phyloP scores from a whole-genome alignment of 2,888 invertebrate genomes.

The Melieria picta region DNA sequence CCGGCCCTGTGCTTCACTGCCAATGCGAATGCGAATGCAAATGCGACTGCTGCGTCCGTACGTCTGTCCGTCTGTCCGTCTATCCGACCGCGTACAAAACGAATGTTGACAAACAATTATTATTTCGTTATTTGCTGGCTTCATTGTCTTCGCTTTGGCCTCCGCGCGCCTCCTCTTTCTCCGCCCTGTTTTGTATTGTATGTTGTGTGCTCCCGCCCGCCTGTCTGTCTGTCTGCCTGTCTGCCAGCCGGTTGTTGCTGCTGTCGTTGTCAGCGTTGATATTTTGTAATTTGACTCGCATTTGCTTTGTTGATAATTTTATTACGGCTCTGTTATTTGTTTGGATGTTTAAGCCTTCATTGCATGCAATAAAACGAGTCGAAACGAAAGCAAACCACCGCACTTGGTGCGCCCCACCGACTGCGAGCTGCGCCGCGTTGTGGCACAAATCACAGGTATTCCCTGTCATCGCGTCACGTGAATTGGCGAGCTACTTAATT shows the following conservation, averaged over 20 bases:
- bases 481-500: conserved; percentile 9
- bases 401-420: background rate
- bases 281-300: conserved; percentile 29
- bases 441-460: conserved; percentile 20
- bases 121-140: conserved; percentile 53
- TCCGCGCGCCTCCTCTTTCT: no score
- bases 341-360: conserved; percentile 28
- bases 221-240: conserved; percentile 19
- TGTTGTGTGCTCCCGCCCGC: conserved; percentile 30
- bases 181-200: background rate
- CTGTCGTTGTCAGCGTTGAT: conserved; percentile 1
- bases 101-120: conserved; percentile 62
- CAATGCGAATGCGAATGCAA: no score
- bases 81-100: conserved; percentile 54
- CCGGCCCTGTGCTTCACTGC: no score
- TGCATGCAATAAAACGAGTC: conserved; percentile 30
- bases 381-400: conserved; percentile 1
- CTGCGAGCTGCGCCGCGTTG: no score
- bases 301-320: conserved; percentile 33
- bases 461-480: conserved; percentile 8
- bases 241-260: conserved; percentile 22
- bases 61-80: no score
- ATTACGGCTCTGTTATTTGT: conserved; percentile 1
- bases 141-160: background rate
- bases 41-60: no score